Evolutionary conservation across 2,797 vertebrate genomes (phyloP), one percentile per base, ranked within the genome.

Genomic region (Lutjanus argentimaculatus): DNA sequence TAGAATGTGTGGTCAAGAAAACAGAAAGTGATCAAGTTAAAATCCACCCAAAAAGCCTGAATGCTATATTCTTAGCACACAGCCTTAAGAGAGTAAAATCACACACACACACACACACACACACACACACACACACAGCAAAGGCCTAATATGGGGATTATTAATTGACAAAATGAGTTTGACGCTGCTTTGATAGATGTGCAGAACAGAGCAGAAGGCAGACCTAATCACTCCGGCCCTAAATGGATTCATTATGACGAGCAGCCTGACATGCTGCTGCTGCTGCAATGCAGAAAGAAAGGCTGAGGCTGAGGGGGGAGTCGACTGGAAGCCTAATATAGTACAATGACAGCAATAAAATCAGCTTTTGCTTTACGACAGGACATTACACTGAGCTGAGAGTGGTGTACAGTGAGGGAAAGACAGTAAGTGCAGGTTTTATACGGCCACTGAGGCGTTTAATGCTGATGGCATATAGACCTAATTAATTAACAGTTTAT

Each of bases 151-250:
- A 36, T 75, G 56, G 55, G 59, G 62, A 73, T 87, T 91, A 86
- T 86, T 90, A 80, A 91, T 89, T 91, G 88, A 88, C 75, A 62
- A 86, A 91, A 88, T 85, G 80, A 86, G 80, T 87, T 88, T 93
- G 90, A 90, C 17, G 13, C 55, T 14, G 57, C 8, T 85, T 82
- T 93, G 89, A 91, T 87, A 75, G 84, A 89, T 87, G 88, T 77
- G 81, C 68, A 67, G 83, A 80, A 63, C 67, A 69, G 64, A 85
- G 85, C 88, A 91, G 84, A 84, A 84, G 81, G 82, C 84, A 85
- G 85, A 85, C 63, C 78, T 90, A 90, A 91, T 92, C 91, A 90
- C 83, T 74, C 42, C 21, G 5, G 66, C 46, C 72, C 67, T 88
- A 88, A 92, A 90, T 91, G 79, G 78, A 91, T 90, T 90, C 80